A percentile compares a stretch with the other conserved stretches of the same genome.
Evolutionary conservation across 2,888 invertebrate species (phyloP).

Genomic region (Lottia gigantea): DNA sequence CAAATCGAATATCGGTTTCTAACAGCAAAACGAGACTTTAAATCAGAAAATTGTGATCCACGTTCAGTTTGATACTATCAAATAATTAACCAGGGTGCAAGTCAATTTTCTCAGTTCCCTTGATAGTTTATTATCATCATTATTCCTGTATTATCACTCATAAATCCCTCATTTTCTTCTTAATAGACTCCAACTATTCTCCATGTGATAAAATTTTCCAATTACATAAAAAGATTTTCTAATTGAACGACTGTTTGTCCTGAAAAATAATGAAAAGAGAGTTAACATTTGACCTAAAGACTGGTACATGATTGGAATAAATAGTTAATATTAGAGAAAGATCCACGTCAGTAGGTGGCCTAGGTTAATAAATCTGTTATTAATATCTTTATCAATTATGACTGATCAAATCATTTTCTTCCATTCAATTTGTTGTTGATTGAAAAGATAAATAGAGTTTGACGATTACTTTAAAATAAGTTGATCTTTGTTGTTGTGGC

Average conservation of each 20-base stretch:
- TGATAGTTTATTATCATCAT: slow-evolving; percentile 4
- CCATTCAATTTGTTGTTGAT: slow-evolving; percentile 4
- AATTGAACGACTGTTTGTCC: neutral
- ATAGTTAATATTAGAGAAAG: neutral
- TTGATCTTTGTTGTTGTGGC: too few species aligned
- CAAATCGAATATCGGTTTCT: neutral
- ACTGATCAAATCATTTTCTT: slow-evolving; percentile 1
- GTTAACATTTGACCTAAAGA: slow-evolving; percentile 6
- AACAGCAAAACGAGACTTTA: slow-evolving; percentile 6
- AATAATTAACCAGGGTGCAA: slow-evolving; percentile 11
- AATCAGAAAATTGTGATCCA: slow-evolving; percentile 4
- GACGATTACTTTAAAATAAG: neutral
- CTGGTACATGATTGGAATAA: too few species aligned
- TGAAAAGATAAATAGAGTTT: slow-evolving; percentile 4
- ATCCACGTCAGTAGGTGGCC: neutral
- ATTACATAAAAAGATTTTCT: slow-evolving; percentile 6
- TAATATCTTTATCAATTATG: slow-evolving; percentile 6
- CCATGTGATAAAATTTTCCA: slow-evolving; percentile 1
- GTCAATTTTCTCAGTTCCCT: slow-evolving; percentile 8
- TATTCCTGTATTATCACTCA: slow-evolving; percentile 8
- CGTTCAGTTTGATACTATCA: slow-evolving; percentile 4
- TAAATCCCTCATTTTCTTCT: slow-evolving; percentile 1
- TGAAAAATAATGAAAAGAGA: neutral
- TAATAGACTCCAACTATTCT: slow-evolving; percentile 2
- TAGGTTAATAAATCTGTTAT: slow-evolving; percentile 1